A percentile compares a stretch with the other conserved stretches of the same genome.
Conservation (phyloP, 1,140 invertebrate genomes). For the Drosophila pachea region DNA sequence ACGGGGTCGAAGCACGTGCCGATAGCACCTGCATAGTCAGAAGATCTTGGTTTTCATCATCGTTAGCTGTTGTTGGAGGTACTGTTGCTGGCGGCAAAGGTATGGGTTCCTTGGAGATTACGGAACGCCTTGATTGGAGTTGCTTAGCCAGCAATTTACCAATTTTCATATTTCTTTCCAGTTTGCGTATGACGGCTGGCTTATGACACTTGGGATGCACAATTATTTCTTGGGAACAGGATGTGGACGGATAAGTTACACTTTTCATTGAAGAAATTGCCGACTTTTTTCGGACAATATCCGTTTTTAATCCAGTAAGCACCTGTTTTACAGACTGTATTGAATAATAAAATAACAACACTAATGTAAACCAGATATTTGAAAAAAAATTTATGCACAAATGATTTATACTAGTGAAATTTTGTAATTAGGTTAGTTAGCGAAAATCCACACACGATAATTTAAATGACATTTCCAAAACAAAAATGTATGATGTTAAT, state of each 20-base stretch:
- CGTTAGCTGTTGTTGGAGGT: conserved; percentile 6
- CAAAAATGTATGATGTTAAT: conserved; percentile 23
- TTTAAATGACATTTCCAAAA: conserved; percentile 44
- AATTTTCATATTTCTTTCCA: conserved; percentile 53
- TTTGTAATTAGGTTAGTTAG: conserved; percentile 17
- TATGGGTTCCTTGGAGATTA: conserved; percentile 57
- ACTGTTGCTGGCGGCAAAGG: conserved; percentile 37
- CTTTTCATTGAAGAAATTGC: conserved; percentile 17
- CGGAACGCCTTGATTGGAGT: conserved; percentile 8
- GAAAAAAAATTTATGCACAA: conserved; percentile 9
- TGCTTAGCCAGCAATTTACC: conserved; percentile 44
- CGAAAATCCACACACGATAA: conserved; percentile 33
- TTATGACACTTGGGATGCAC: conserved; percentile 57
- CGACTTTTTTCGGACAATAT: conserved; percentile 23
- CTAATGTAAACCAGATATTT: conserved; percentile 2
- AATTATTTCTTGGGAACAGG: conserved; percentile 20
- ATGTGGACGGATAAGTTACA: conserved; percentile 12
- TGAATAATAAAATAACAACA: conserved; percentile 4
- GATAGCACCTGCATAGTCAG: conserved; percentile 66
- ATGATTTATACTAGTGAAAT: conserved; percentile 11
- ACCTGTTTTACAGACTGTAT: conserved; percentile 20
- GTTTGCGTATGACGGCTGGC: conserved; percentile 36
- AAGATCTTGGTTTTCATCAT: conserved; percentile 48
- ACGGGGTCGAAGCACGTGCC: conserved; percentile 69
- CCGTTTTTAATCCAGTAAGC: conserved; percentile 23